Conservation (phyloP, 2,797 vertebrate species). For the Taeniopygia guttata region DNA sequence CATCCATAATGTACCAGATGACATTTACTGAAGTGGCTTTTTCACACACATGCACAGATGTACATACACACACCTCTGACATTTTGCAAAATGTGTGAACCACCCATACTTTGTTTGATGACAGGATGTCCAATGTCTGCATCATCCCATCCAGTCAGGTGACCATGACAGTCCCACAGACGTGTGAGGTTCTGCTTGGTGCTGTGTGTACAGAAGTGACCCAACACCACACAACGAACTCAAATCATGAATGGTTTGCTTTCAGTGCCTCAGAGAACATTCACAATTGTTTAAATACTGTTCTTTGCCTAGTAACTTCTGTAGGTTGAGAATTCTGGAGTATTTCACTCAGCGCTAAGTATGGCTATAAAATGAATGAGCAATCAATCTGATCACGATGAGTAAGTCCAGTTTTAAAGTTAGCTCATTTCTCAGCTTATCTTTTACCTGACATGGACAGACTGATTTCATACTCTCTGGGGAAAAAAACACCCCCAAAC, state of each 20-base stretch:
- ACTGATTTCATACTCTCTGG: background rate
- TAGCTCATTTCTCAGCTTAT: background rate
- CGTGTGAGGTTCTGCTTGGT: fast-evolving
- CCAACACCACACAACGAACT: background rate
- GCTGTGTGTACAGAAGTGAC: background rate
- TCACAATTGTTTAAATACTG: background rate
- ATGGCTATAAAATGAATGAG: background rate
- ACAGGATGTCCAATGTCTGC: background rate
- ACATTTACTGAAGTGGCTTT: background rate
- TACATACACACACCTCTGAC: background rate
- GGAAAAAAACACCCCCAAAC: background rate
- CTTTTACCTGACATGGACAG: background rate
- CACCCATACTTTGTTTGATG: background rate
- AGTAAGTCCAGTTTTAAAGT: background rate
- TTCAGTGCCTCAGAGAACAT: background rate
- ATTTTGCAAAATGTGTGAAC: background rate
- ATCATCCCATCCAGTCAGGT: background rate
- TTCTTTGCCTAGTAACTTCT: background rate
- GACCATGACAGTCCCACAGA: fast-evolving
- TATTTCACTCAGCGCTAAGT: background rate
- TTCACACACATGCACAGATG: background rate
- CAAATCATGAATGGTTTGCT: background rate
- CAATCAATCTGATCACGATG: background rate
- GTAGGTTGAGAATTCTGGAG: background rate
- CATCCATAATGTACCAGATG: background rate